phyloP scores from a whole-genome alignment of 2,113 vertebrate genomes.

The Cnemophilus loriae region DNA sequence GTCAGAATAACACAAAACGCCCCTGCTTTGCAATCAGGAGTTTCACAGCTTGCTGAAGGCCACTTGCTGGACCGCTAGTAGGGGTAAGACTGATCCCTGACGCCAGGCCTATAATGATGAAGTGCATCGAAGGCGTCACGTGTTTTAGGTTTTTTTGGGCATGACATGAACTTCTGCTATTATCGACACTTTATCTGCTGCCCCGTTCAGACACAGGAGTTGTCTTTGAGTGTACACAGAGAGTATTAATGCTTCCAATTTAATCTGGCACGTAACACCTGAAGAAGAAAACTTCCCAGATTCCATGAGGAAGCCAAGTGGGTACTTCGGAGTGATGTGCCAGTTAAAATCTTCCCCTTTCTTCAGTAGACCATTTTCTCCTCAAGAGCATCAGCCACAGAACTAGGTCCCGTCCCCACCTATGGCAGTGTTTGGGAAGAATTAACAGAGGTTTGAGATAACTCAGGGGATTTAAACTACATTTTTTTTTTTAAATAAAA shows the following conservation, averaged over 20 bases:
- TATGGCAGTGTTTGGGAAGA: background rate
- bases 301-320: background rate
- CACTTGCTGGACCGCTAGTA: rapidly evolving
- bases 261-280: background rate
- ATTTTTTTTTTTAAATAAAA: background rate
- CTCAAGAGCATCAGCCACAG: background rate
- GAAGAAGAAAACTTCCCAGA: background rate
- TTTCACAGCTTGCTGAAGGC: background rate
- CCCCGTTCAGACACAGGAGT: background rate
- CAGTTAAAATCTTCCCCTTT: background rate
- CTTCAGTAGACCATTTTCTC: background rate
- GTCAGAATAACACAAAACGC: background rate
- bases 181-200: background rate
- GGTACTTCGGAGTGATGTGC: background rate
- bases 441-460: background rate
- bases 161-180: background rate
- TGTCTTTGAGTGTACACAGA: background rate
- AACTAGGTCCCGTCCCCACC: background rate
- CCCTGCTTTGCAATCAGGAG: background rate
- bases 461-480: background rate
- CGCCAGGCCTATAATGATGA: rapidly evolving
- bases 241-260: background rate
- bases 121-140: rapidly evolving
- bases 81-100: background rate
- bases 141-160: background rate